Conservation (phyloP, 2,113 vertebrate species). For the Diadophis punctatus region DNA sequence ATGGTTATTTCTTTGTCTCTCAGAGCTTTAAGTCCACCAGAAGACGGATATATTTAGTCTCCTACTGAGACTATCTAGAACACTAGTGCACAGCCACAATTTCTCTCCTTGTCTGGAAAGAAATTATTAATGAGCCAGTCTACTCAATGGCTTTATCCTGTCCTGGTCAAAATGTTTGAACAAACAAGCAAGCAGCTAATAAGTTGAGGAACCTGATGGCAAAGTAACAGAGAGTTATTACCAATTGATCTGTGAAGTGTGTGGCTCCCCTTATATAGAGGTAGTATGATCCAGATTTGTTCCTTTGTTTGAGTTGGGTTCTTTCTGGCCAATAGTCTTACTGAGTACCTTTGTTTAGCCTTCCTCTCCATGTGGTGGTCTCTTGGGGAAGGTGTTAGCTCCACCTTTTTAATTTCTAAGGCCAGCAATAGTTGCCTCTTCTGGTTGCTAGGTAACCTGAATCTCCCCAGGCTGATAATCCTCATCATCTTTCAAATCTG, state of each 20-base stretch:
- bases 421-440: background rate
- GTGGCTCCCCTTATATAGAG: background rate
- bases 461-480: background rate
- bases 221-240: background rate
- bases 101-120: too few relatives aligned
- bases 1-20: too few relatives aligned
- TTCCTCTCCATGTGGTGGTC: background rate
- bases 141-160: too few relatives aligned
- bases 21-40: too few relatives aligned
- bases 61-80: too few relatives aligned
- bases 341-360: background rate
- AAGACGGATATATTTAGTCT: too few relatives aligned
- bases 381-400: background rate
- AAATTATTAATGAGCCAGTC: too few relatives aligned
- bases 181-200: background rate
- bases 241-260: background rate
- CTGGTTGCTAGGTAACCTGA: background rate
- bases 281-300: background rate
- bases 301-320: background rate
- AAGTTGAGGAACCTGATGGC: background rate
- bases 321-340: background rate
- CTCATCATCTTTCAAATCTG: background rate
- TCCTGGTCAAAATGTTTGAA: too few relatives aligned
- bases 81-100: too few relatives aligned
- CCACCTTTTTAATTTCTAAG: background rate